Evolutionary conservation across 1,140 invertebrate genomes (phyloP), one percentile per base, ranked within the genome.

Genomic region (Drosophila ficusphila): DNA sequence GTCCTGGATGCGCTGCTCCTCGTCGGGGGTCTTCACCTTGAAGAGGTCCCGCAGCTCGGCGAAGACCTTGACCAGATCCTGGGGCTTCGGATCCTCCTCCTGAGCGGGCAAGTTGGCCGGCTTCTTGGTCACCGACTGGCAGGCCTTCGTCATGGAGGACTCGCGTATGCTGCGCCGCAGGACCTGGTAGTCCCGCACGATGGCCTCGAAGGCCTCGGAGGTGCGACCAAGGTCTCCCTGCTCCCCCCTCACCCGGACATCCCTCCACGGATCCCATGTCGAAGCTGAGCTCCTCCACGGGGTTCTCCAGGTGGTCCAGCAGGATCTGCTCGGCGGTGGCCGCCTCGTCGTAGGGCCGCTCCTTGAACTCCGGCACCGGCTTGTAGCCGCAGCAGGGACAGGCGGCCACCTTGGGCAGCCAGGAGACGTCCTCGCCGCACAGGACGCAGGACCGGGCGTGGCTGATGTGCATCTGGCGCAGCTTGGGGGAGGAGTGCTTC

Each of bases 381-480:
- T 91, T 91, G 47, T 91, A 90, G 18, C 82, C 82, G 19, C 90
- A 91, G n/a, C 85, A 57, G 0, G 90, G 85, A 68, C 90, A 91
- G 0, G 89, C 79, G 0, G 85, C 62, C 6, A 90, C 68, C 52
- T 67, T 77, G 11, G 90, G 90, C 48, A 91, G 33, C 89, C 86
- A 91, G 6, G 70, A 64, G 4, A 91, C 68, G 31, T 91, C 83
- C 54, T 74, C 79, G 16, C 83, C 67, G 31, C 90, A 91, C 2
- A 91, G 62, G 0, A 68, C 44, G 27, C 90, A 91, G 4, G 25
- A 14, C 1, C 82, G 64, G 4, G 19, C 42, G 6, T 16, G 7
- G 16, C 46, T 46, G 4, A 88, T 38, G 16, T 44, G 53, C 44
- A 61, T 68, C 38, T 88, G 77, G 0, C 62, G 79, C 0, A 88